Base-by-base conservation (phyloP, 2,888 invertebrate genomes). In the Cataglyphis cursor region DNA sequence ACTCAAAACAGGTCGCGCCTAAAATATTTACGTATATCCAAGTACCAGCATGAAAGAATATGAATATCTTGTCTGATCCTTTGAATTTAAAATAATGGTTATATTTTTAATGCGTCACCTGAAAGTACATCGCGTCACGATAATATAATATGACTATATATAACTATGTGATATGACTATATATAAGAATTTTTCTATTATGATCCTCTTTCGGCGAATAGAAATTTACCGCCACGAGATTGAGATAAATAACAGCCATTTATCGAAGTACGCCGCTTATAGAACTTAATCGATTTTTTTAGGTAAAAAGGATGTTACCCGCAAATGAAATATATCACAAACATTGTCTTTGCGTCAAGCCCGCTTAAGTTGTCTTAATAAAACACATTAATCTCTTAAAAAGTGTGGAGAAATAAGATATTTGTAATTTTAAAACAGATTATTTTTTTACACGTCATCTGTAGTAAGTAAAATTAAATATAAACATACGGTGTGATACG, bases 61-160 rank as follows among this genome's bases (percentile, higher is more conserved):
- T 59, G 66, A 48, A 51, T 81, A 75, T 65, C 62, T 35, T 59
- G 62, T 68, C 48, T 28, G 70, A 70, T 57, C 70, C 70, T 68
- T 70, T 84, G 84, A 84, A 82, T 82, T 82, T 64, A 66, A 82
- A 84, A 75, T 74, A 82, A 82, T 82, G 75, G 75, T 21, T 64
- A 48, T 75, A 81, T 81, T 81, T 81, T 81, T 81, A 81, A 75
- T 81, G 41, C 75, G 62, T 81, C 74, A 81, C 21, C 48, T 41
- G 24, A 8, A 75, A 41, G 35, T 72, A 51, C 8, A 80, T 18
- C 75, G 62, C 41, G 62, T 64, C 62, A 62, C n/a, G n/a, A 41
- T 61, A 62, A 70, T 78, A 35, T 35, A 35, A 35, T 35, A 35
- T 35, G 35, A 35, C 35, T 35, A 35, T 35, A 35, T 35, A 35